Conservation (phyloP, 2,113 vertebrate genomes). For the Setophaga petechia region DNA sequence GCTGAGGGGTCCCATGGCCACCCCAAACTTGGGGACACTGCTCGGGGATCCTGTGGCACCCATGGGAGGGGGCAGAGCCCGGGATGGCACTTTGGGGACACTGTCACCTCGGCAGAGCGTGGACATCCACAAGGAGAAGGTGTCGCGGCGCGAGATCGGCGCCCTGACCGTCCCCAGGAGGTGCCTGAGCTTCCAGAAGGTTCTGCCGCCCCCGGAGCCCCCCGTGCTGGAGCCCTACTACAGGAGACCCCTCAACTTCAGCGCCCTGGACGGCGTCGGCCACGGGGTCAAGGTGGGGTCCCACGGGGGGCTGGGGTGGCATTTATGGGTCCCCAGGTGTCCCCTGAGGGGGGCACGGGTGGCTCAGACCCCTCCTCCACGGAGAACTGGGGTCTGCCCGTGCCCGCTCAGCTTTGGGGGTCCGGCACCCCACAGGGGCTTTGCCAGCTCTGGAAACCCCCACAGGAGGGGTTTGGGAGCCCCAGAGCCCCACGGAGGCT, state of each 20-base stretch:
- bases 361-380: neutral
- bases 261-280: slow-evolving; percentile 81
- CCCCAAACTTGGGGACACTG: no score
- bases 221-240: slow-evolving; percentile 74
- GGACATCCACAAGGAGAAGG: slow-evolving; percentile 86
- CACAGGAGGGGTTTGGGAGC: neutral
- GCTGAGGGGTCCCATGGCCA: no score
- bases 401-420: neutral
- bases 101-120: slow-evolving; percentile 72
- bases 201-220: slow-evolving; percentile 64
- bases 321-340: fast-evolving
- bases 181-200: slow-evolving; percentile 52
- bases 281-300: slow-evolving; percentile 82
- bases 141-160: slow-evolving; percentile 84
- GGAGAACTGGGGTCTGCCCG: neutral
- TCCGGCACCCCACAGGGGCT: neutral
- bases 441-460: neutral
- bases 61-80: fast-evolving
- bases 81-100: fast-evolving
- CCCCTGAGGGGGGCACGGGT: fast-evolving
- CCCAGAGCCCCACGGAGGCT: no score
- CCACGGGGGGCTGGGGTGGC: fast-evolving
- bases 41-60: neutral
- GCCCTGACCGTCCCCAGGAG: slow-evolving; percentile 68
- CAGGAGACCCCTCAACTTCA: slow-evolving; percentile 82